Conservation (phyloP, 2,888 invertebrate genomes). For the Melitaea athalia region DNA sequence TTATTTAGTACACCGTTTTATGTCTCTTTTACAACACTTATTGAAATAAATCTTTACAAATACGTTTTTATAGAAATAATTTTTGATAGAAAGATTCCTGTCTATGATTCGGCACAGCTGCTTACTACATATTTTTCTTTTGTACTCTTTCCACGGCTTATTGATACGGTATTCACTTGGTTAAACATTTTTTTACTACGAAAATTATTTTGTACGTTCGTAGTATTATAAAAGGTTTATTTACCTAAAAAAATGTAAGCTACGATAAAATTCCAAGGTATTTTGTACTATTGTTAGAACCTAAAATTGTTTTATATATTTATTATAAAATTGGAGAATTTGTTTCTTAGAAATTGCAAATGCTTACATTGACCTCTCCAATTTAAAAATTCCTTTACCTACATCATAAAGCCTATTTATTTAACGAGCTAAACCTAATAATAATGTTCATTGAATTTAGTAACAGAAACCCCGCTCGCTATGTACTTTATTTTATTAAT, state of each 20-base stretch:
- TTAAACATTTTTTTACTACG: background rate
- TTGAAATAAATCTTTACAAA: background rate
- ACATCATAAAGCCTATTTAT: too few species aligned
- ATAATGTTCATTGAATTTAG: too few species aligned
- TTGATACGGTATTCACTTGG: background rate
- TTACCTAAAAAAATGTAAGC: background rate
- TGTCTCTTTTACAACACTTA: background rate
- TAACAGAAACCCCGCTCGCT: too few species aligned
- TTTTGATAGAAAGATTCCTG: background rate
- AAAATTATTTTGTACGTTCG: background rate
- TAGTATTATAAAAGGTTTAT: background rate
- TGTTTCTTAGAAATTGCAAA: too few species aligned
- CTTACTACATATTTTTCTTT: background rate
- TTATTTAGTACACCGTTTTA: background rate
- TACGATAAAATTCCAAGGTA: background rate
- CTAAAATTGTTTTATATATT: too few species aligned
- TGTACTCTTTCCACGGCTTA: background rate
- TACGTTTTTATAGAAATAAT: background rate
- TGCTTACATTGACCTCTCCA: too few species aligned
- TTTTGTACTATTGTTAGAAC: background rate
- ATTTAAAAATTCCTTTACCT: too few species aligned
- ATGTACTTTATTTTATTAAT: too few species aligned
- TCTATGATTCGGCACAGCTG: background rate
- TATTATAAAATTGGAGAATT: too few species aligned
- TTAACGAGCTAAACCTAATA: too few species aligned